Base-by-base conservation (phyloP, 2,888 invertebrate genomes). In the Yponomeuta malinellus region DNA sequence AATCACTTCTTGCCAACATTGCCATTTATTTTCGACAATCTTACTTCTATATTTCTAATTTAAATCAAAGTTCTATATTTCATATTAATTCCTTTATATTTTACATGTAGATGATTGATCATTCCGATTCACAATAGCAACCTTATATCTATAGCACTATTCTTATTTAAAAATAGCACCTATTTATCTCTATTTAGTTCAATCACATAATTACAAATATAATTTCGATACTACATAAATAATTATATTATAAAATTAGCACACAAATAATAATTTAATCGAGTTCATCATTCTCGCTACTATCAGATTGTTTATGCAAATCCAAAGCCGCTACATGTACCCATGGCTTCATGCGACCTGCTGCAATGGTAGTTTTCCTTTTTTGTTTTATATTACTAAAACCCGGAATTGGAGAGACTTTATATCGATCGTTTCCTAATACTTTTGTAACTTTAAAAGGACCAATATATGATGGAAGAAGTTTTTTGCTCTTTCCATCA, bases 341-440 rank as follows among this genome's bases (percentile, higher is more conserved):
- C 71, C 71, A 71, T 8, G 68, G 71, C 29, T n/a, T 37, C 68
- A 23, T 23, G 23, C 23, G 23, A 23, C 23, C 23, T 23, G 23
- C 23, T 23, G 23, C 23, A 23, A 23, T 23, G 23, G 23, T 23
- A 23, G 23, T 23, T 23, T 23, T 23, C 23, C 0, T 23, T 23
- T 23, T 23, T 23, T 23, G 23, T 23, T 23, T 23, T 23, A 23
- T 23, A 23, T 23, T 23, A 23, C 23, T 23, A 23, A 73, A 71
- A 23, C 73, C 73, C 12, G 73, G 71, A 59, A 73, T 69, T 6
- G 72, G 31, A 3, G 72, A 48, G 12, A 73, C 23, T 37, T 70
- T 72, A 23, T 73, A 72, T 12, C 73, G 66, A 67, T 73, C 73
- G 9, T 73, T 65, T 23, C 73, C 73, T 15, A 73, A 67, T 10